These are phyloP conservation scores for Melipona beecheii DNA, from an alignment of 2,888 invertebrate species.

Conservation along the genomic window DNA sequence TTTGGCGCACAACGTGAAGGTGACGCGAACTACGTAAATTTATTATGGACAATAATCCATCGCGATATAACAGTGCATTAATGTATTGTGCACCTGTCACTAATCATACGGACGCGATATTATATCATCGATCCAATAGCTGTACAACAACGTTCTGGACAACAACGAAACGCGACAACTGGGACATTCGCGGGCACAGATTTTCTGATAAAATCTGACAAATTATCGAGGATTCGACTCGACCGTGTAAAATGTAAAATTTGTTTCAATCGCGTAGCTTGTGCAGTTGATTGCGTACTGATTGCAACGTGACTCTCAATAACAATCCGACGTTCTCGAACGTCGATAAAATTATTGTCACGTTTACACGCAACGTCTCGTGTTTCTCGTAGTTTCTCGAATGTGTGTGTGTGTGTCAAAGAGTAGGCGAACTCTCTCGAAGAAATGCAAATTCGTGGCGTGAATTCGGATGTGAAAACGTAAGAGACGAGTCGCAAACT, in stretches of 20 bases:
- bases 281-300: too few species aligned
- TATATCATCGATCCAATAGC: neutral
- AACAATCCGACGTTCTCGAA: too few species aligned
- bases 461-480: neutral
- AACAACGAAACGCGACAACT: neutral
- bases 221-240: too few species aligned
- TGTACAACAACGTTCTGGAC: neutral
- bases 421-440: neutral
- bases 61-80: neutral
- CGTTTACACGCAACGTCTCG: too few species aligned
- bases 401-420: neutral
- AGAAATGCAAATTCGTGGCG: constrained; percentile 6
- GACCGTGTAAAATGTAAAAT: too few species aligned
- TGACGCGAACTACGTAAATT: constrained; percentile 17
- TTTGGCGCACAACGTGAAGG: neutral
- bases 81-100: neutral
- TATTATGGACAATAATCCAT: constrained; percentile 11
- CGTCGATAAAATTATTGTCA: too few species aligned
- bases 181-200: too few species aligned
- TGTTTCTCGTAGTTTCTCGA: neutral
- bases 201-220: too few species aligned
- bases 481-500: neutral
- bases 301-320: too few species aligned
- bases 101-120: neutral
- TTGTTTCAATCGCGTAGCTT: too few species aligned